Conservation (phyloP, 2,797 vertebrate species). For the Phalloptychus januarius region DNA sequence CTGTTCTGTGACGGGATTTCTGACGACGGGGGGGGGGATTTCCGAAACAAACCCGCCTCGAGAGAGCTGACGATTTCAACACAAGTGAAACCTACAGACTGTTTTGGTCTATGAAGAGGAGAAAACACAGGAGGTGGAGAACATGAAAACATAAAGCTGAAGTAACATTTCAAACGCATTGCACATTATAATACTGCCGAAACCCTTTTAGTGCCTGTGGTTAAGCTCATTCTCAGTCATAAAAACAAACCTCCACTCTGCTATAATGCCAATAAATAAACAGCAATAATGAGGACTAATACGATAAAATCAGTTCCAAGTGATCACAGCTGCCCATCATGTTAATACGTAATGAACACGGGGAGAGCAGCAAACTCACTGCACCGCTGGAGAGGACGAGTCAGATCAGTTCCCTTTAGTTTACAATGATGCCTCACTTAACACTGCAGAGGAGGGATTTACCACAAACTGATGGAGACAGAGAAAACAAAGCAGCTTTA, state of each 20-base stretch:
- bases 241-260: conserved; percentile 53
- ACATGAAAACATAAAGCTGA: conserved; percentile 64
- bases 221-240: conserved; percentile 43
- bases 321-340: conserved; percentile 44
- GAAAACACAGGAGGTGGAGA: conserved; percentile 8
- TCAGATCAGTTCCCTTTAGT: conserved; percentile 12
- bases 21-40: conserved; percentile 2
- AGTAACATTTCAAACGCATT: conserved; percentile 75
- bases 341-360: conserved; percentile 44
- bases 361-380: conserved; percentile 19
- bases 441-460: conserved; percentile 18
- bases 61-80: conserved; percentile 10
- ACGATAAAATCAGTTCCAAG: conserved; percentile 54
- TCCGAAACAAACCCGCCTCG: conserved; percentile 1
- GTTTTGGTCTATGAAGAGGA: conserved; percentile 61
- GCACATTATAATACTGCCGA: conserved; percentile 77
- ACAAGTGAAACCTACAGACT: conserved; percentile 25
- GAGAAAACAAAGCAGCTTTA: conserved; percentile 20
- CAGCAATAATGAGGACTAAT: conserved; percentile 52
- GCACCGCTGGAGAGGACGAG: conserved; percentile 15
- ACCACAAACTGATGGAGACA: not conserved
- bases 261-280: conserved; percentile 77
- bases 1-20: not conserved
- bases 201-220: conserved; percentile 51
- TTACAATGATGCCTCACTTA: conserved; percentile 25